phyloP scores from a whole-genome alignment of 2,797 vertebrate genomes.

The Acipenser transmontanus region DNA sequence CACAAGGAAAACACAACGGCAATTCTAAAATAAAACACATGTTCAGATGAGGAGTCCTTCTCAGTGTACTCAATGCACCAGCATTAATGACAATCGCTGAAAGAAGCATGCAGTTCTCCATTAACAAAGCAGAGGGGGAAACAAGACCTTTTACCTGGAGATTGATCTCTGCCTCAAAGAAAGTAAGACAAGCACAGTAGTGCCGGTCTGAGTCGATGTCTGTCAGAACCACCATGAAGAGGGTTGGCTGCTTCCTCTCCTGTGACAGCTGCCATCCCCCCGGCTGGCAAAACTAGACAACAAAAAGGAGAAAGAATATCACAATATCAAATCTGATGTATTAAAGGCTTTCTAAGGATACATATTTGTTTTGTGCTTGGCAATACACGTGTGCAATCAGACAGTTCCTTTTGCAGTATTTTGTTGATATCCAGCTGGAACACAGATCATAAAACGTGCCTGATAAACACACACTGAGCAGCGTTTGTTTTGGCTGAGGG shows the following conservation, averaged over 20 bases:
- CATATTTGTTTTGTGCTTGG: no score
- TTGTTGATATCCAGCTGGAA: background rate
- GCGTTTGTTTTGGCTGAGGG: background rate
- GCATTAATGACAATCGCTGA: conserved; percentile 29
- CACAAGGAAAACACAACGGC: no score
- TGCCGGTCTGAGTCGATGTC: conserved; percentile 95
- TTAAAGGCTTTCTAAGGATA: no score
- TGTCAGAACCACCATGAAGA: conserved; percentile 93
- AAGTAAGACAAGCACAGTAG: conserved; percentile 95
- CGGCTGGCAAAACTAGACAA: conserved; percentile 89
- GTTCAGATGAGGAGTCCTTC: no score
- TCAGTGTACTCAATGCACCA: conserved; percentile 12
- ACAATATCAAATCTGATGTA: conserved; percentile 13
- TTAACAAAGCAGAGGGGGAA: background rate
- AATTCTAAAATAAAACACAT: no score
- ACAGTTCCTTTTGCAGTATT: background rate
- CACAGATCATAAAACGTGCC: background rate
- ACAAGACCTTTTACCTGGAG: conserved; percentile 70
- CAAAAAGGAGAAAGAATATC: conserved; percentile 20
- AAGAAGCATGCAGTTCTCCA: conserved; percentile 20
- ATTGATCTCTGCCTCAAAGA: conserved; percentile 92
- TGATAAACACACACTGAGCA: conserved; percentile 1
- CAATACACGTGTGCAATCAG: no score
- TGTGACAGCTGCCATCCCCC: conserved; percentile 88
- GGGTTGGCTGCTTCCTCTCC: conserved; percentile 84